Conservation (phyloP, 1,140 invertebrate species). For the Belonocnema kinseyi region DNA sequence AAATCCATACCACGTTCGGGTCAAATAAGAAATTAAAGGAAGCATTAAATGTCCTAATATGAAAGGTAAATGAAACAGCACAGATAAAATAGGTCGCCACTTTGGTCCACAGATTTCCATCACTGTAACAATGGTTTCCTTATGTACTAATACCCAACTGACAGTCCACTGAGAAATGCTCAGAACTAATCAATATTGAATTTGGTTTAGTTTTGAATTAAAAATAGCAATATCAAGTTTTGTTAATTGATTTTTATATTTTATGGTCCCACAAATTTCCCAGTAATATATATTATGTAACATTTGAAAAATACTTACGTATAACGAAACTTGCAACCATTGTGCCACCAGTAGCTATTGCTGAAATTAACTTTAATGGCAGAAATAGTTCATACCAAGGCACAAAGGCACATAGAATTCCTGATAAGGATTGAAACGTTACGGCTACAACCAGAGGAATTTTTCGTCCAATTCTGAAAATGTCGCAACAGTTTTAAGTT, state of each 20-base stretch:
- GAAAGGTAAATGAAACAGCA: slow-evolving; percentile 80
- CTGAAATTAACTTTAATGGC: slow-evolving; percentile 82
- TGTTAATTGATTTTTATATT: no score
- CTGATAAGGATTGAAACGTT: slow-evolving; percentile 79
- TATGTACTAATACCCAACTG: no score
- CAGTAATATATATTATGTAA: no score
- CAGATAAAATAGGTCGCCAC: slow-evolving; percentile 82
- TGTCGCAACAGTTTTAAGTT: no score
- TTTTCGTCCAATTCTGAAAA: slow-evolving; percentile 81
- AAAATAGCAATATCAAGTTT: no score
- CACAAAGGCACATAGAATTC: slow-evolving; percentile 80
- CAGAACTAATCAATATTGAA: no score
- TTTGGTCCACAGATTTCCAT: slow-evolving; percentile 85
- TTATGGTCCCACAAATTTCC: no score
- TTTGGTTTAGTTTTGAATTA: no score
- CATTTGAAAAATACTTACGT: slow-evolving; percentile 60
- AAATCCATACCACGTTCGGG: slow-evolving; percentile 83
- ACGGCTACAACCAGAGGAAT: slow-evolving; percentile 81
- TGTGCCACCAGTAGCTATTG: slow-evolving; percentile 81
- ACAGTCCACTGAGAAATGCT: no score
- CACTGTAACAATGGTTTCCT: slow-evolving; percentile 63
- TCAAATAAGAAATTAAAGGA: slow-evolving; percentile 77
- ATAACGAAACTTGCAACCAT: slow-evolving; percentile 83
- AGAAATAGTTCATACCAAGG: slow-evolving; percentile 83
- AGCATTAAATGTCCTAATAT: slow-evolving; percentile 75